Evolutionary conservation across 2,113 vertebrate genomes (phyloP).

Genomic region (Oreochromis aureus): DNA sequence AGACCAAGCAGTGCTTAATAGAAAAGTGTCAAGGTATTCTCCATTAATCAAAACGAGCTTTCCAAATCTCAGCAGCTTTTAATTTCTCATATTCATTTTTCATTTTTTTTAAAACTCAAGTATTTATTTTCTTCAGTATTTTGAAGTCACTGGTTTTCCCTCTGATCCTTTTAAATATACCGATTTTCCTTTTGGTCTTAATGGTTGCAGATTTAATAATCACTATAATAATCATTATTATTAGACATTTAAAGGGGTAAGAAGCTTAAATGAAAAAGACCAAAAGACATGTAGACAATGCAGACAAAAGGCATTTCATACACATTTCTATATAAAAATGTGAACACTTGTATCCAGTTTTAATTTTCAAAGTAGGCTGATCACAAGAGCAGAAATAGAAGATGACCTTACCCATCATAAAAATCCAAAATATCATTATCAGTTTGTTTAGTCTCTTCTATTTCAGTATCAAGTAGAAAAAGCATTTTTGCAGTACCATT

Average conservation of each 20-base stretch:
- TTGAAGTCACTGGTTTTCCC: neutral
- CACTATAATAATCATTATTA: neutral
- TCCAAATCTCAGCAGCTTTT: neutral
- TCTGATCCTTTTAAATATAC: neutral
- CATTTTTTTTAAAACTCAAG: neutral
- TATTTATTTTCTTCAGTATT: neutral
- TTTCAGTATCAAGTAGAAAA: neutral
- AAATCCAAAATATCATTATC: neutral
- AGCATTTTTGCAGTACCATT: neutral
- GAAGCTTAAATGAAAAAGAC: neutral
- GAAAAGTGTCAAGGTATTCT: neutral
- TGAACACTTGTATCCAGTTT: neutral
- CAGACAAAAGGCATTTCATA: neutral
- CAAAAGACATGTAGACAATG: fast-evolving
- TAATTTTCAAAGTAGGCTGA: neutral
- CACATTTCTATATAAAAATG: neutral
- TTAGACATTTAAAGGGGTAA: neutral
- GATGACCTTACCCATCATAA: neutral
- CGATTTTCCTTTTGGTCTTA: neutral
- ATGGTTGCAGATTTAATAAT: neutral
- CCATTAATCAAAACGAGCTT: neutral
- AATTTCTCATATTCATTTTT: neutral
- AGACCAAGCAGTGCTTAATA: neutral
- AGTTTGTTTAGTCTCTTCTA: neutral
- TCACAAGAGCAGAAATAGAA: neutral